Evolutionary conservation across 1,140 invertebrate species (phyloP), one percentile per base, ranked within the genome.

Genomic region (Adelges cooleyi): DNA sequence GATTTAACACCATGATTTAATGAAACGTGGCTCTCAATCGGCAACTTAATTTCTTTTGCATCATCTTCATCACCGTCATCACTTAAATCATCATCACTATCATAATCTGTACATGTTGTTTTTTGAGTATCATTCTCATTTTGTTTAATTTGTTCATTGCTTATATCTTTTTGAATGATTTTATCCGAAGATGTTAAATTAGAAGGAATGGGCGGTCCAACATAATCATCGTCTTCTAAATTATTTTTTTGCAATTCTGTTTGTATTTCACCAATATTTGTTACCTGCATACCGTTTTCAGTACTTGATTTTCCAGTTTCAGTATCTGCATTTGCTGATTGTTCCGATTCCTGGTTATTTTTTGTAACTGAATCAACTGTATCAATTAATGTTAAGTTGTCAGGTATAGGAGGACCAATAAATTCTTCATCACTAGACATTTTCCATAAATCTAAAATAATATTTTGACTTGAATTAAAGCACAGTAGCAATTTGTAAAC

Each of bases 1-100:
- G 90, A 86, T 78, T 90, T 92, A 1, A 71, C 81, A 1, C 93
- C 92, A 77, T 96, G 93, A 44, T 79, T 81, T 79, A 97, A 85
- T 69, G 83, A 77, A 2, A 93, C 84, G 76, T 95, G 86, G 73
- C 90, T 83, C 40, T 79, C 83, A 53, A 84, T 81, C 2, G 93
- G 93, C 70, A 96, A 87, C 38, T 82, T 80, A n/a, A 76, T 73
- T 15, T 79, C 75, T 67, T 81, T 79, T 52, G 79, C 78, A 36
- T 76, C 77, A 71, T 79, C 79, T 29, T 82, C 73, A 36, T 71
- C 69, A 42, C 49, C 67, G 15, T 65, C 62, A 38, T 71, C 72
- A n/a, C 71, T 71, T 23, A 76, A 73, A 62, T 74, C 73, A 40
- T 71, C 66, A 65, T 68, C 67, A 40, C 71, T 72, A 67, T 69